Percentiles rank a stretch among this genome's conserved stretches.
These are phyloP conservation scores for Andrena haemorrhoa DNA, from an alignment of 2,888 invertebrate species.

Conservation along the genomic window DNA sequence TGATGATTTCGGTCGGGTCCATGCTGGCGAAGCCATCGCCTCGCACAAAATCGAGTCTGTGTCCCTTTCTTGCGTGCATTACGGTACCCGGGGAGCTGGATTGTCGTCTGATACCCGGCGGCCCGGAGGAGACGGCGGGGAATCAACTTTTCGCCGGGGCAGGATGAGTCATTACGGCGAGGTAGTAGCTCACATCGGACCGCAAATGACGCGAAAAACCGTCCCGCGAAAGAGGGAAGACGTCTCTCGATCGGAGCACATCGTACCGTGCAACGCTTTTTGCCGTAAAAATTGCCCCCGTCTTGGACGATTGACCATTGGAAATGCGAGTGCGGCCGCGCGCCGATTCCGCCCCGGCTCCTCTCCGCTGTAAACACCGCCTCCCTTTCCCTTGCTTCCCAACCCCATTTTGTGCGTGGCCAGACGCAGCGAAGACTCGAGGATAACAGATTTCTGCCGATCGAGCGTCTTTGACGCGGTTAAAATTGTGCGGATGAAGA, in stretches of 20 bases:
- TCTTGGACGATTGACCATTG: slow-evolving; percentile 52
- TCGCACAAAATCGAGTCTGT: slow-evolving; percentile 63
- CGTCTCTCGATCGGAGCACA: slow-evolving; percentile 39
- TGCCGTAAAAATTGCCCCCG: slow-evolving; percentile 48
- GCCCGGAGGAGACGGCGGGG: slow-evolving; percentile 36
- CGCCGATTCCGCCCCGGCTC: neutral
- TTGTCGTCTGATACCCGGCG: slow-evolving; percentile 51
- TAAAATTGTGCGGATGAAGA: too few relatives aligned
- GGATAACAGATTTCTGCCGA: too few relatives aligned
- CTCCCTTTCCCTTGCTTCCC: neutral
- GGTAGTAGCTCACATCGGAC: slow-evolving; percentile 52
- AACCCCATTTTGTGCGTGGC: too few relatives aligned
- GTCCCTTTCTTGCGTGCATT: slow-evolving; percentile 66
- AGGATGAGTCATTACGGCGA: slow-evolving; percentile 60
- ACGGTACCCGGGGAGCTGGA: slow-evolving; percentile 65
- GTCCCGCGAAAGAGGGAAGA: slow-evolving; percentile 30
- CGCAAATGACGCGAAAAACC: slow-evolving; percentile 62
- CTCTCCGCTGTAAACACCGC: neutral
- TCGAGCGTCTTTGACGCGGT: too few relatives aligned
- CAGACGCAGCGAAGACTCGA: too few relatives aligned
- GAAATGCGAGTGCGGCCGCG: slow-evolving; percentile 42
- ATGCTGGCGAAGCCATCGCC: slow-evolving; percentile 40
- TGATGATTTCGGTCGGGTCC: slow-evolving; percentile 67
- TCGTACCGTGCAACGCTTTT: slow-evolving; percentile 41
- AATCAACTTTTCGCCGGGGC: slow-evolving; percentile 56